Evolutionary conservation across 2,888 invertebrate species (phyloP), one percentile per base, ranked within the genome.

Genomic region (Ernsta delagoae): DNA sequence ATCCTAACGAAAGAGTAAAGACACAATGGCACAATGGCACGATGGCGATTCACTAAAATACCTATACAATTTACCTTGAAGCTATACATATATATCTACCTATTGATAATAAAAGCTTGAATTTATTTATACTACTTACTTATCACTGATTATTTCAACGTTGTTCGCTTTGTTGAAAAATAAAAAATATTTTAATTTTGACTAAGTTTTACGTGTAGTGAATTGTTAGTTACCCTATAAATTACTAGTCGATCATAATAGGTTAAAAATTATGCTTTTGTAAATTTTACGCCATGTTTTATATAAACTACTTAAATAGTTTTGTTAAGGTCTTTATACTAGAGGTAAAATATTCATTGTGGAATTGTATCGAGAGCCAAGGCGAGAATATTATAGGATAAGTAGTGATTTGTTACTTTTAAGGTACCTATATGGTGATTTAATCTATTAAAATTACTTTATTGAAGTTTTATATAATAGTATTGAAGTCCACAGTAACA

Each of bases 221-320:
- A 31, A 60, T 60, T 73, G 72, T 76, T 81, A 82, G 90, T 91
- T 90, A 91, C 90, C 91, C 77, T 83, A 81, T 80, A 81, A 83
- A 82, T 76, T 78, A 82, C 92, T 92, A 92, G 92, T 92, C 92
- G 84, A 84, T 43, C 11, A 53, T 88, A 87, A 84, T 75, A 75
- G 76, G 79, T 16, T 53, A 24, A 53, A 16, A 50, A 50, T 50
- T 84, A 81, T 78, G 88, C 85, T 88, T 86, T 78, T 91, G 89
- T 91, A 90, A 82, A 89, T 88, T 83, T 78, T 75, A 71, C 75
- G 78, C 79, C 71, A 77, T 76, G 74, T 66, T 66, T 66, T 59
- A 60, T 73, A 72, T 73, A 64, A n/a, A 39, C 4, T 56, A 34
- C 34, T 59, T 71, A 74, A 69, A 65, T 72, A 72, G 68, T 70